Conservation (phyloP, 2,113 vertebrate genomes). For the Ptilonorhynchus violaceus region DNA sequence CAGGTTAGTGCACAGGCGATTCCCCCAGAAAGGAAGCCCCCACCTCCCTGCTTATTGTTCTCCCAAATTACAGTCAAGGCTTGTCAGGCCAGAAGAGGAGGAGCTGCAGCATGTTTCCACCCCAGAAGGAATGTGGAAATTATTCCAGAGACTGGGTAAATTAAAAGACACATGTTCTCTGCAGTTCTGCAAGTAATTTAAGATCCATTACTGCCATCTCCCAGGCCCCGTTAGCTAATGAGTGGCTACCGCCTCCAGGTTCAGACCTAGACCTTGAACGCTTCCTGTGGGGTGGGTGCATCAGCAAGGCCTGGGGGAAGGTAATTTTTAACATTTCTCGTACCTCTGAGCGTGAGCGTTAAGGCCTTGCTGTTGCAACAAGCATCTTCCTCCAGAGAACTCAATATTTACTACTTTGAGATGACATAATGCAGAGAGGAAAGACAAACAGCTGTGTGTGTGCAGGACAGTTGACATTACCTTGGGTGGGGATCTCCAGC, state of each 20-base stretch:
- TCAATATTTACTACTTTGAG: neutral
- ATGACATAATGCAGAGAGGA: neutral
- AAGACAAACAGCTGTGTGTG: neutral
- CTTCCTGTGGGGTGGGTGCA: neutral
- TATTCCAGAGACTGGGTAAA: slow-evolving; percentile 32
- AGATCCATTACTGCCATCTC: neutral
- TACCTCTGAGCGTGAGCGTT: rapidly evolving
- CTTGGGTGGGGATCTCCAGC: neutral
- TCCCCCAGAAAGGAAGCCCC: slow-evolving; percentile 52
- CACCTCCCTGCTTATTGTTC: slow-evolving; percentile 46
- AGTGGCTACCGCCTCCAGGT: neutral
- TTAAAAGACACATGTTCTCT: slow-evolving; percentile 23
- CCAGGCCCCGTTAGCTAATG: rapidly evolving
- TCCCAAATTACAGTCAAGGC: neutral
- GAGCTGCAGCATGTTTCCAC: neutral
- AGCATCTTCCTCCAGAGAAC: neutral
- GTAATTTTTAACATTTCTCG: neutral
- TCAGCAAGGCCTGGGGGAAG: neutral
- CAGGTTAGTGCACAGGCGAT: neutral
- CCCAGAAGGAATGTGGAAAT: slow-evolving; percentile 56
- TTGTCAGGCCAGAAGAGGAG: slow-evolving; percentile 36
- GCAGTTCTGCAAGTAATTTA: neutral
- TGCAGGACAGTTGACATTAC: neutral
- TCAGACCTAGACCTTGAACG: neutral
- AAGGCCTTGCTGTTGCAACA: neutral